These are phyloP conservation scores for Chiloscyllium punctatum DNA, from an alignment of 2,797 vertebrate genomes.

Conservation along the genomic window DNA sequence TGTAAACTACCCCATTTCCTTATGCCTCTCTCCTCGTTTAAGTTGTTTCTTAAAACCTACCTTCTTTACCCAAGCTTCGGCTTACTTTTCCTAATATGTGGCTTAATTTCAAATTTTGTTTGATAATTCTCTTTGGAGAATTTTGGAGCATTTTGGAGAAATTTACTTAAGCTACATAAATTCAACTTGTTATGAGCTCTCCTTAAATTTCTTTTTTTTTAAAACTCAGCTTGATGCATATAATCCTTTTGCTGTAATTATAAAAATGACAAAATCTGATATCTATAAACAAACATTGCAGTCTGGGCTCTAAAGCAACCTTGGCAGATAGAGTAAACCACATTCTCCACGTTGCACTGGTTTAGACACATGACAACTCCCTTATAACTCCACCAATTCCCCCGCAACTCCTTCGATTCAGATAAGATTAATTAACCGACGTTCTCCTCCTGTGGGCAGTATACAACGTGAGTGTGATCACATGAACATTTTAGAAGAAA, in stretches of 20 bases:
- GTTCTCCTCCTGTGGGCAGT: slow-evolving; percentile 4
- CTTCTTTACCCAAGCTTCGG: background rate
- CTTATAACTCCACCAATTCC: too few species aligned
- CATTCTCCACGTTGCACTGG: background rate
- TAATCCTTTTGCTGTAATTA: background rate
- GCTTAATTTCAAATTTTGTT: background rate
- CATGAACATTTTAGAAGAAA: background rate
- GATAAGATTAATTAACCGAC: background rate
- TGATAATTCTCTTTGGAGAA: background rate
- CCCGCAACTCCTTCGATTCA: background rate
- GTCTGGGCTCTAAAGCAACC: background rate
- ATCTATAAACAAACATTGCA: background rate
- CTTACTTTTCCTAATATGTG: background rate
- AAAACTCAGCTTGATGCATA: background rate
- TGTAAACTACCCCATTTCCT: background rate
- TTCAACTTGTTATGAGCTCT: background rate
- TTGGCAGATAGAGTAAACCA: background rate
- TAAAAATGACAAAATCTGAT: background rate
- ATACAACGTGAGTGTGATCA: background rate
- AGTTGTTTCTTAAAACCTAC: background rate
- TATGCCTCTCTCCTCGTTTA: background rate
- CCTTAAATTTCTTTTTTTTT: background rate
- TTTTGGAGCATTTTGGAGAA: background rate
- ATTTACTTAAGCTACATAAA: background rate
- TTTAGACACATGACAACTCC: background rate